Evolutionary conservation across 2,113 vertebrate genomes (phyloP).

Genomic region (Macroglossus sobrinus): DNA sequence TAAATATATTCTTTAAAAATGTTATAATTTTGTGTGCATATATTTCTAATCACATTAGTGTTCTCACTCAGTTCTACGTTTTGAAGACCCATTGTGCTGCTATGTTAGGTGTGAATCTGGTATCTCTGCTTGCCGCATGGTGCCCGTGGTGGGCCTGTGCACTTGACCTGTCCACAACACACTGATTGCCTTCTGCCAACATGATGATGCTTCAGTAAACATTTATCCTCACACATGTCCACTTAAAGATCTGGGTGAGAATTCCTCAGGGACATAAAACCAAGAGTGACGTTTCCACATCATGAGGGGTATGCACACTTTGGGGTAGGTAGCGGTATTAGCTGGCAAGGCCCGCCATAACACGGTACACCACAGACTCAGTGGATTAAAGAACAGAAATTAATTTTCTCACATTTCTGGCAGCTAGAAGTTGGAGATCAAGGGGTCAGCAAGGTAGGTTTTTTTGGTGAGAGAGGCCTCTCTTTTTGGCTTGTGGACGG

Average conservation of each 20-base stretch:
- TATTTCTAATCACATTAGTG: not conserved
- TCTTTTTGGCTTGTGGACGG: not conserved
- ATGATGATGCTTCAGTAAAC: not conserved
- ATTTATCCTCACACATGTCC: not conserved
- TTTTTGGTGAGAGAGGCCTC: not conserved
- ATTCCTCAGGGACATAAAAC: not conserved
- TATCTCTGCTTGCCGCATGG: not conserved
- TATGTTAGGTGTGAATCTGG: not conserved
- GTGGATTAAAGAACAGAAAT: not conserved
- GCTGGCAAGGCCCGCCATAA: not conserved
- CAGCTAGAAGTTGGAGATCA: not conserved
- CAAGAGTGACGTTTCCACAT: not conserved
- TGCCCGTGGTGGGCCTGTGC: fast-evolving
- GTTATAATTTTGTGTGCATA: not conserved
- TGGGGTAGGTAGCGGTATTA: not conserved
- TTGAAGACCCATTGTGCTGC: not conserved
- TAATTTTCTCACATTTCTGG: not conserved
- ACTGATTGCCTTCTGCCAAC: not conserved
- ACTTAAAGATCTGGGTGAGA: not conserved
- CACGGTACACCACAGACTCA: not conserved
- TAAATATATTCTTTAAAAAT: not conserved
- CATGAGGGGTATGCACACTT: not conserved
- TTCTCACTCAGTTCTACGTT: not conserved
- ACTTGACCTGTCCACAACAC: fast-evolving
- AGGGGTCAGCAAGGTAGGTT: too few relatives aligned